Conservation (phyloP, 1,140 invertebrate genomes). For the Tribolium madens region DNA sequence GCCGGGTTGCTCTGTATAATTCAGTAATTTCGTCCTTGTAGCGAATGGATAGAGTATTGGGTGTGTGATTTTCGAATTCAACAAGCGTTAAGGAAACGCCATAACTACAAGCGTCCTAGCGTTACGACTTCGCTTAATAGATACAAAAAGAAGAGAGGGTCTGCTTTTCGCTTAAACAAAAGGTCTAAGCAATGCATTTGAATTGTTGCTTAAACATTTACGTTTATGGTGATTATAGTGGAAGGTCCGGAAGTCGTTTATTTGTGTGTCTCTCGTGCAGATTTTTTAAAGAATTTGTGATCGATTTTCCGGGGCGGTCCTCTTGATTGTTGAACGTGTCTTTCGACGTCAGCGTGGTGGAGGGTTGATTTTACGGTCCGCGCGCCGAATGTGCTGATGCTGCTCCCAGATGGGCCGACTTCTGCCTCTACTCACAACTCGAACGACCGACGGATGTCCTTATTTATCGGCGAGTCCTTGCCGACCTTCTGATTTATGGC, state of each 20-base stretch:
- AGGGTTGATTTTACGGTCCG: conserved; percentile 54
- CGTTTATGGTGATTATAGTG: conserved; percentile 11
- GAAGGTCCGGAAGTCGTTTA: conserved; percentile 1
- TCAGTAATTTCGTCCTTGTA: conserved; percentile 36
- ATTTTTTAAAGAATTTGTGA: conserved; percentile 10
- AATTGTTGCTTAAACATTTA: conserved; percentile 39
- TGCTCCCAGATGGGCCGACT: conserved; percentile 54
- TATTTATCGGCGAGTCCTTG: conserved; percentile 52
- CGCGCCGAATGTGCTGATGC: conserved; percentile 54
- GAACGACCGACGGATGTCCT: conserved; percentile 47
- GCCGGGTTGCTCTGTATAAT: conserved; percentile 19
- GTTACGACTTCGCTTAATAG: conserved; percentile 30
- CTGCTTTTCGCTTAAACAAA: conserved; percentile 17
- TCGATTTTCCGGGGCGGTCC: conserved; percentile 17
- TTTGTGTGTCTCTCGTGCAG: not conserved
- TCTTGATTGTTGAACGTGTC: conserved; percentile 46
- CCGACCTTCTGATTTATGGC: conserved; percentile 49
- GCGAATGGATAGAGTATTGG: conserved; percentile 33
- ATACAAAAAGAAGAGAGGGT: conserved; percentile 31
- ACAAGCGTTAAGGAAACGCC: conserved; percentile 49
- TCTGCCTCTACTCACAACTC: conserved; percentile 25
- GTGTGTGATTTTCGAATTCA: conserved; percentile 52
- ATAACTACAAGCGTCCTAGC: conserved; percentile 34
- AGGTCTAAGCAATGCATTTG: conserved; percentile 29
- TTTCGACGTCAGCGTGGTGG: conserved; percentile 41